Conservation (phyloP, 2,113 vertebrate species). For the Tachysurus fulvidraco region DNA sequence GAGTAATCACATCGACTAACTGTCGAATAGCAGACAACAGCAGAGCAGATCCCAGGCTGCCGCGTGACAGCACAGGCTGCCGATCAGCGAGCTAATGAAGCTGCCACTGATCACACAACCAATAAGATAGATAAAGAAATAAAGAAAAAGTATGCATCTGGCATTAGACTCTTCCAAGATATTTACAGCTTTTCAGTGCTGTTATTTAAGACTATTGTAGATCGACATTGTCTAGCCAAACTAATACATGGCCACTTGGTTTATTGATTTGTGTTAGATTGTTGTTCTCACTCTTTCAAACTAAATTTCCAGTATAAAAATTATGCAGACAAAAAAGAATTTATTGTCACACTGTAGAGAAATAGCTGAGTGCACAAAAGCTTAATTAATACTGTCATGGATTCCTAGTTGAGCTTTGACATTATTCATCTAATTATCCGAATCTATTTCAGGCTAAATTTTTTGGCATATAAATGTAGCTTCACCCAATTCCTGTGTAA, state of each 20-base stretch:
- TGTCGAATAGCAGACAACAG: constrained; percentile 45
- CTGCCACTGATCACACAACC: constrained; percentile 56
- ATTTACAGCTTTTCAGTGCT: background rate
- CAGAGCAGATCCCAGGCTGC: constrained; percentile 35
- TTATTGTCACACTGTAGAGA: background rate
- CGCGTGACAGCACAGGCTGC: constrained; percentile 18
- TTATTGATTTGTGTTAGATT: constrained; percentile 12
- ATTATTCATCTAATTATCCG: constrained; percentile 26
- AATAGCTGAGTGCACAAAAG: background rate
- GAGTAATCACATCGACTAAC: constrained; percentile 52
- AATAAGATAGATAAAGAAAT: constrained; percentile 50
- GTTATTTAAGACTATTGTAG: constrained; percentile 19
- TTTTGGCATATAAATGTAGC: constrained; percentile 7
- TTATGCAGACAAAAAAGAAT: background rate
- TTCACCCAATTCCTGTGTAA: background rate
- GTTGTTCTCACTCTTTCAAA: constrained; percentile 13
- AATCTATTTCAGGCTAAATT: constrained; percentile 12
- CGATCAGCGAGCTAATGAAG: constrained; percentile 35
- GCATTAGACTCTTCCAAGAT: constrained; percentile 11
- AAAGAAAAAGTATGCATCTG: constrained; percentile 41
- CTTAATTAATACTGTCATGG: background rate
- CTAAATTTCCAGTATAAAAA: constrained; percentile 4
- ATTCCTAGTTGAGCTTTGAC: constrained; percentile 14
- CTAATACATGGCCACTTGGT: constrained; percentile 22
- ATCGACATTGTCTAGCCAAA: constrained; percentile 27